Conservation (phyloP, 1,140 invertebrate species). For the Prorops nasuta region DNA sequence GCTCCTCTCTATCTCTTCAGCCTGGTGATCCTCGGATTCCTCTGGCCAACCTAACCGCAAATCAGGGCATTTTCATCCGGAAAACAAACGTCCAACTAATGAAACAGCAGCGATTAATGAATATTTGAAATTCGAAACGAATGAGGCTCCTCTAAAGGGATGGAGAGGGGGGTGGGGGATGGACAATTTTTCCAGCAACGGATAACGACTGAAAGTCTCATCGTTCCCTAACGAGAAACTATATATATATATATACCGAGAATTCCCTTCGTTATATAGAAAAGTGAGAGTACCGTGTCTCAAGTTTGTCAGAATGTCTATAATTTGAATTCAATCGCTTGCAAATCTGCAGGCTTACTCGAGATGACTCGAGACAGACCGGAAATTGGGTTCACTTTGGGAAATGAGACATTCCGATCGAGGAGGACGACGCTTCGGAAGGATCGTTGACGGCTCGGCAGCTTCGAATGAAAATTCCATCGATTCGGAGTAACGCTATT, state of each 20-base stretch:
- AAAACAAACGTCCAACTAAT: no score
- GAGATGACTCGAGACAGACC: slow-evolving; percentile 11
- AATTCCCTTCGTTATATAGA: slow-evolving; percentile 11
- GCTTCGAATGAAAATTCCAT: slow-evolving; percentile 12
- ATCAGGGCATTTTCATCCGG: no score
- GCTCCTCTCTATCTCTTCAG: neutral
- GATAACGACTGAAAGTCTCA: no score
- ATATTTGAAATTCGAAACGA: slow-evolving; percentile 20
- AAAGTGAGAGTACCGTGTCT: neutral
- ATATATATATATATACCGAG: no score
- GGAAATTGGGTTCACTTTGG: slow-evolving; percentile 23
- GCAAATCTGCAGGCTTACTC: slow-evolving; percentile 21
- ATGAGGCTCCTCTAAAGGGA: slow-evolving; percentile 16
- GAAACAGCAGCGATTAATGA: no score
- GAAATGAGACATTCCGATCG: slow-evolving; percentile 21
- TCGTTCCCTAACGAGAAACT: no score
- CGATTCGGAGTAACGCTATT: no score
- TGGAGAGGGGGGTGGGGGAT: no score
- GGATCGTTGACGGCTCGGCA: slow-evolving; percentile 5
- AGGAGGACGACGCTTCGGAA: neutral
- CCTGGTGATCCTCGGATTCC: no score
- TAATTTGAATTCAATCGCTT: slow-evolving; percentile 29
- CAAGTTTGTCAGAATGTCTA: slow-evolving; percentile 6
- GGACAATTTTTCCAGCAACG: no score
- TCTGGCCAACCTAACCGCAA: no score